Evolutionary conservation across 2,797 vertebrate genomes (phyloP).

Genomic region (Chelidonichthys spinosus): DNA sequence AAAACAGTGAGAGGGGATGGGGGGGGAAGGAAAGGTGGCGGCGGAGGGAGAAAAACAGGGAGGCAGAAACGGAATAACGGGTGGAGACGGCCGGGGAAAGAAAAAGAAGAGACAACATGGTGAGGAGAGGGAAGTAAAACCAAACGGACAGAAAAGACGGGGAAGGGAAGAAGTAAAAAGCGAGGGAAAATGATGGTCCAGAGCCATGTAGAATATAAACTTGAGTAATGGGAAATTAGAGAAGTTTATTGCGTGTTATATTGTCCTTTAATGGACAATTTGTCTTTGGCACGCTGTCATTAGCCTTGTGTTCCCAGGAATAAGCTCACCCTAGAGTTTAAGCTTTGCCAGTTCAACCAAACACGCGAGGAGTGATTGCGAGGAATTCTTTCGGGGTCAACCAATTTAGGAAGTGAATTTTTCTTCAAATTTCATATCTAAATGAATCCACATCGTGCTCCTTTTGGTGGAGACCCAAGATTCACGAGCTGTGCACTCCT

Average conservation of each 20-base stretch:
- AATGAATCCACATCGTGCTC: slow-evolving; percentile 33
- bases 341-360: slow-evolving; percentile 51
- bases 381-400: slow-evolving; percentile 38
- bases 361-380: slow-evolving; percentile 36
- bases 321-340: slow-evolving; percentile 39
- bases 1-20: slow-evolving; percentile 64
- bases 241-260: slow-evolving; percentile 72
- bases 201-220: slow-evolving; percentile 45
- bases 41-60: slow-evolving; percentile 49
- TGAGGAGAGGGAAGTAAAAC: slow-evolving; percentile 23
- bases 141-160: slow-evolving; percentile 16
- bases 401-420: slow-evolving; percentile 46
- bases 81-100: slow-evolving; percentile 31
- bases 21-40: slow-evolving; percentile 49
- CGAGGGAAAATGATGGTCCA: slow-evolving; percentile 40
- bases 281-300: slow-evolving; percentile 57
- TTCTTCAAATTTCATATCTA: slow-evolving; percentile 48
- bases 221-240: slow-evolving; percentile 62
- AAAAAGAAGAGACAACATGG: slow-evolving; percentile 22
- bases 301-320: slow-evolving; percentile 42
- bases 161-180: slow-evolving; percentile 15
- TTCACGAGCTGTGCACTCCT: slow-evolving; percentile 7
- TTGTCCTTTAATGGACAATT: slow-evolving; percentile 72
- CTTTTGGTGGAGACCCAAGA: slow-evolving; percentile 25
- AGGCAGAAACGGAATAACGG: slow-evolving; percentile 44